Conservation (phyloP, 1,140 invertebrate species). For the Camponotus floridanus region DNA sequence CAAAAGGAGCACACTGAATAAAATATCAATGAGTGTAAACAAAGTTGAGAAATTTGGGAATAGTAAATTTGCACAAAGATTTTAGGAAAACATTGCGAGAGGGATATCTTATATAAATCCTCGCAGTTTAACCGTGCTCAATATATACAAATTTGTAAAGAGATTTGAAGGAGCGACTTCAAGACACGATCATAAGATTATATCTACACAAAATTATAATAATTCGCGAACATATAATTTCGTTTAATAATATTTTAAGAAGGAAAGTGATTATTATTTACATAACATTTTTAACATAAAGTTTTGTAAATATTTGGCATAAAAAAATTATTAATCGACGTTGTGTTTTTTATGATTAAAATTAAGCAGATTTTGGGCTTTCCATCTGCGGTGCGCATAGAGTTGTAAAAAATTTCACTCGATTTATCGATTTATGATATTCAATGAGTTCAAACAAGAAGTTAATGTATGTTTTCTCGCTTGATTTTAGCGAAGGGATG, state of each 20-base stretch:
- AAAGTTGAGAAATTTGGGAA: slow-evolving; percentile 32
- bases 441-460: neutral
- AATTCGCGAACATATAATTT: neutral
- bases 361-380: neutral
- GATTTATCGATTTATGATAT: slow-evolving; percentile 13
- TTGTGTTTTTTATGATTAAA: neutral
- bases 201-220: neutral
- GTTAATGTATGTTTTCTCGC: slow-evolving; percentile 2
- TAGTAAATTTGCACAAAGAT: slow-evolving; percentile 29
- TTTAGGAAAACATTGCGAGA: slow-evolving; percentile 35
- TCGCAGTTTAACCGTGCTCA: slow-evolving; percentile 28
- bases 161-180: neutral
- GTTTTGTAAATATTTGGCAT: neutral
- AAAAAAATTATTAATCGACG: neutral
- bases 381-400: neutral
- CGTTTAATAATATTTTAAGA: neutral
- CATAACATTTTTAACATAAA: neutral
- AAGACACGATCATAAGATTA: neutral
- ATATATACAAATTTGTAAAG: slow-evolving; percentile 4
- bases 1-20: neutral
- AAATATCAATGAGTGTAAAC: slow-evolving; percentile 3
- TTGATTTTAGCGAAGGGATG: slow-evolving; percentile 54
- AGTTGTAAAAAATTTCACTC: neutral
- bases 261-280: neutral
- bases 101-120: slow-evolving; percentile 43